Conservation (phyloP, 2,888 invertebrate genomes). For the Agriopis marginaria region DNA sequence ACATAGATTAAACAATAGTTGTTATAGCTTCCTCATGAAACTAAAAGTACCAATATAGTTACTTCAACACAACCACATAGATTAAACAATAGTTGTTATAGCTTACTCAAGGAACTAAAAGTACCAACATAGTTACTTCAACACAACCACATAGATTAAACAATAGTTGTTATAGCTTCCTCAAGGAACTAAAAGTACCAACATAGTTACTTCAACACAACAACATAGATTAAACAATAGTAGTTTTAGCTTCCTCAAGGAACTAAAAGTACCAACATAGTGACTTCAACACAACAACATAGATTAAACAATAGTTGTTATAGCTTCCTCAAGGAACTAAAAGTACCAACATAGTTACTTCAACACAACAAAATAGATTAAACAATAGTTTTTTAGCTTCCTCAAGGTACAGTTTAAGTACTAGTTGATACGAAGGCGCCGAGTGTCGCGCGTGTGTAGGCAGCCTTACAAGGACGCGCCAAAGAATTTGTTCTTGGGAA, state of each 20-base stretch:
- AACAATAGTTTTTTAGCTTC: neutral
- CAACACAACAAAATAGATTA: neutral
- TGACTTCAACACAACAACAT: neutral
- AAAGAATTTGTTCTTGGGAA: conserved; percentile 69
- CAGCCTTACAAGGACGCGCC: conserved; percentile 65
- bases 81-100: neutral
- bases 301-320: neutral
- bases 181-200: no score
- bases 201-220: no score
- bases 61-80: neutral
- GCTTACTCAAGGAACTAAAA: no score
- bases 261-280: no score
- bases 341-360: no score
- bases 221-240: neutral
- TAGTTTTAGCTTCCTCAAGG: neutral
- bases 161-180: no score
- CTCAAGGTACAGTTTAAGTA: neutral
- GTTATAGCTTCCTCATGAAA: neutral
- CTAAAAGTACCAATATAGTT: no score
- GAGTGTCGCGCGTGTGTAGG: conserved; percentile 49
- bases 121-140: no score
- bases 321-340: no score
- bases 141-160: neutral
- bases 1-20: neutral
- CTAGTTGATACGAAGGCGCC: neutral